A percentile compares a stretch with the other conserved stretches of the same genome.
Conservation (phyloP, 2,113 vertebrate genomes). For the Platichthys stellatus region DNA sequence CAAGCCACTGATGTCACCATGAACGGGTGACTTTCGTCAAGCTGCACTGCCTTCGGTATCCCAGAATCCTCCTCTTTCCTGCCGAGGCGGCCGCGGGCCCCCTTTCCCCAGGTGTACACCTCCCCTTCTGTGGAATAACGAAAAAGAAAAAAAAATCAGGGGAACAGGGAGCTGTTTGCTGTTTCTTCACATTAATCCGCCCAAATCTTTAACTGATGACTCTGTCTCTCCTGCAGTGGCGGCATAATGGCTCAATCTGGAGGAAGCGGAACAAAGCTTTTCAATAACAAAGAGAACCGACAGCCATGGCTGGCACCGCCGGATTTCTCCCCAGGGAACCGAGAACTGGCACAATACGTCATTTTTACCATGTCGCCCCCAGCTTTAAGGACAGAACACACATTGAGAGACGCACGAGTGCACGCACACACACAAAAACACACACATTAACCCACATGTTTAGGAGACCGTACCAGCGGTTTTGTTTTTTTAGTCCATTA, state of each 20-base stretch:
- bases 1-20: slow-evolving; percentile 93
- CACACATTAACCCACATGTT: slow-evolving; percentile 10
- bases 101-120: slow-evolving; percentile 98
- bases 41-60: slow-evolving; percentile 87
- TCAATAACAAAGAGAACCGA: slow-evolving; percentile 51
- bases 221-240: slow-evolving; percentile 49
- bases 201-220: slow-evolving; percentile 54
- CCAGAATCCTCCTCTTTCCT: slow-evolving; percentile 92
- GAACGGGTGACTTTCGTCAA: slow-evolving; percentile 91
- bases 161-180: slow-evolving; percentile 28
- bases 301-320: slow-evolving; percentile 42
- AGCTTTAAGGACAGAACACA: slow-evolving; percentile 33
- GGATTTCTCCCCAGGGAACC: slow-evolving; percentile 53
- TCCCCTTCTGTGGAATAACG: slow-evolving; percentile 86
- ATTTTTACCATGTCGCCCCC: slow-evolving; percentile 51
- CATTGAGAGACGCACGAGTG: neutral
- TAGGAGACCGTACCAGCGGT: neutral
- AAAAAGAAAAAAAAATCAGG: slow-evolving; percentile 1
- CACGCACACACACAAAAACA: neutral
- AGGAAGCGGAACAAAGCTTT: slow-evolving; percentile 58
- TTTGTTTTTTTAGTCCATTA: slow-evolving; percentile 32
- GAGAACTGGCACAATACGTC: slow-evolving; percentile 51
- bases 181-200: slow-evolving; percentile 40
- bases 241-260: slow-evolving; percentile 52
- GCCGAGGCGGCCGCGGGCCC: slow-evolving; percentile 94